Conservation (phyloP, 1,140 invertebrate genomes). For the Eumaeus atala region DNA sequence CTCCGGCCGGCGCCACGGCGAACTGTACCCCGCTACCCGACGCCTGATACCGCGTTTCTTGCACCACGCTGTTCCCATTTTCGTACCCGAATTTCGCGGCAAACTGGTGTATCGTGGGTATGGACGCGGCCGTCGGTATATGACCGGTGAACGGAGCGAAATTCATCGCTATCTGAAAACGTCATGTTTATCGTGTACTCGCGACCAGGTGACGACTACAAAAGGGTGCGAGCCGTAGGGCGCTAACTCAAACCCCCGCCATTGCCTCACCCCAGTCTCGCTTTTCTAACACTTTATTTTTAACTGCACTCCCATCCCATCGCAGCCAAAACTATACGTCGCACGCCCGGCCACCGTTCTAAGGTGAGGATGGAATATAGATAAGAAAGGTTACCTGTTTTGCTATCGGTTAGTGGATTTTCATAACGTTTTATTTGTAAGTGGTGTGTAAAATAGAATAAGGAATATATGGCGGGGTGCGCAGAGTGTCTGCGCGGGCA, state of each 20-base stretch:
- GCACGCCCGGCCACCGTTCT: constrained; percentile 10
- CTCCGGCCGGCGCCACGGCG: constrained; percentile 39
- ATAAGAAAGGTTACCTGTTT: constrained; percentile 44
- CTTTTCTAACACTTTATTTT: constrained; percentile 66
- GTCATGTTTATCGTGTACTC: constrained; percentile 30
- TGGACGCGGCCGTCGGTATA: constrained; percentile 47
- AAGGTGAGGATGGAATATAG: not conserved
- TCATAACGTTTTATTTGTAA: constrained; percentile 50
- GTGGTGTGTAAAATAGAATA: constrained; percentile 48
- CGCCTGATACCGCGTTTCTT: constrained; percentile 50
- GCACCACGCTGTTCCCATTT: constrained; percentile 41
- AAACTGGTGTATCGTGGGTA: constrained; percentile 62
- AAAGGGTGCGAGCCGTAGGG: constrained; percentile 54
- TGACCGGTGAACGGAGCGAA: constrained; percentile 62
- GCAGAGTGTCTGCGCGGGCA: constrained; percentile 43
- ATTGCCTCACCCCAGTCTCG: constrained; percentile 65
- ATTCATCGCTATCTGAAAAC: constrained; percentile 52
- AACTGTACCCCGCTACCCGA: constrained; percentile 43
- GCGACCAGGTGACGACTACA: constrained; percentile 22
- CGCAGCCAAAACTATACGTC: constrained; percentile 17
- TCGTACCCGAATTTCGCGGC: constrained; percentile 65
- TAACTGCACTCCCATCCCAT: constrained; percentile 65
- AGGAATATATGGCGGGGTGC: constrained; percentile 39
- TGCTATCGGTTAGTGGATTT: constrained; percentile 31
- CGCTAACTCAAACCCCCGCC: constrained; percentile 61